A percentile compares a stretch with the other conserved stretches of the same genome.
phyloP scores from a whole-genome alignment of 2,113 vertebrate genomes.

The Limnothrissa miodon region DNA sequence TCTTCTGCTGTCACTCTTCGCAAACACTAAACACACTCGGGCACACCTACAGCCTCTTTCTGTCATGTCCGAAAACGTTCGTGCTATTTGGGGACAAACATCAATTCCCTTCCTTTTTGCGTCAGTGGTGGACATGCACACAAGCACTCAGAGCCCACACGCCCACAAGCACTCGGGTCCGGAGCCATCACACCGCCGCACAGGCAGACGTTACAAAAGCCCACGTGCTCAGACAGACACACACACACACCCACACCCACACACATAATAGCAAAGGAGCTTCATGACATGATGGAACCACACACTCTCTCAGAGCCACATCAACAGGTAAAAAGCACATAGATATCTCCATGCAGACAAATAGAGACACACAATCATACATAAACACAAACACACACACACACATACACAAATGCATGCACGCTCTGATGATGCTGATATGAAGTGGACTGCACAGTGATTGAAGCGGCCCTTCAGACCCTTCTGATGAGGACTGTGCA shows the following conservation, averaged over 20 bases:
- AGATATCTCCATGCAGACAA: background rate
- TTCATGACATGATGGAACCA: background rate
- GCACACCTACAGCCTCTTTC: background rate
- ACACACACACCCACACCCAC: constrained; percentile 1
- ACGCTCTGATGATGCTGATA: background rate
- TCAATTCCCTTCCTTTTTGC: background rate
- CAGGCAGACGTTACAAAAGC: too few species aligned
- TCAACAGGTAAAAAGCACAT: background rate
- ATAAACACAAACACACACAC: background rate
- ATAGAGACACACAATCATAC: background rate
- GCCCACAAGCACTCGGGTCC: background rate
- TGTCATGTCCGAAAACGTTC: background rate
- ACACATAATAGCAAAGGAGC: background rate
- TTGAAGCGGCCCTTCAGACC: constrained; percentile 28
- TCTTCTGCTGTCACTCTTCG: background rate
- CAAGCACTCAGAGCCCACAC: background rate
- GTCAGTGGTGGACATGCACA: background rate
- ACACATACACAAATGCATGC: background rate
- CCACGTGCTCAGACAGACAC: background rate
- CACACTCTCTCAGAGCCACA: background rate
- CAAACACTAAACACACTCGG: background rate
- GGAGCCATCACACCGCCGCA: too few species aligned
- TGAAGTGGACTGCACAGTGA: constrained; percentile 31
- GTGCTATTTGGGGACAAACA: constrained; percentile 1
- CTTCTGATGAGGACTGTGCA: constrained; percentile 30